Base-by-base conservation (phyloP, 1,140 invertebrate genomes). In the Heterodera schachtii region DNA sequence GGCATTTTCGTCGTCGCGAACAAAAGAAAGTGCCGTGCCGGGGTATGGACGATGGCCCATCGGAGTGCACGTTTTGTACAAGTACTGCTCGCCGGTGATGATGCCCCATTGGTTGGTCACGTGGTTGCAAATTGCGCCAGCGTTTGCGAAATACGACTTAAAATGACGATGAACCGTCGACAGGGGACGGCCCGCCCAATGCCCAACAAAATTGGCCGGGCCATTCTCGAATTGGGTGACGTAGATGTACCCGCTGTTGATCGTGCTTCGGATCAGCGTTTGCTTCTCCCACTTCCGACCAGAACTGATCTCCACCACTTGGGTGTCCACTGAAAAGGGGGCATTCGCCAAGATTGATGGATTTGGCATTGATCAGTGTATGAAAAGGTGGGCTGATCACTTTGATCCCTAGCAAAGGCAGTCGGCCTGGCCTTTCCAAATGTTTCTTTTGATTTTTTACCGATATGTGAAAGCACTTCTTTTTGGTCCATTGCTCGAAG, bases 211-310 rank as follows among this genome's bases (percentile, higher is more conserved):
- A 79, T 89, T 89, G 43, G 89, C 88, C n/a, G 89, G 88, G 78
- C 89, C 88, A 73, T 88, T 89, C 57, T 90, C 88, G 78, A 89
- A 89, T 80, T 89, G 89, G 19, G 88, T 90, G 16, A 89, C 83
- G 82, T 89, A 89, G 70, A 89, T 81, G 73, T 90, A 90, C 11
- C 88, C 88, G 46, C 84, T 86, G 79, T 89, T 90, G 21, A 89
- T 88, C 3, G 88, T 89, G 41, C 85, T 90, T 47, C 88, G 78
- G 52, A 89, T 87, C 47, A 89, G 77, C 43, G 89, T 90, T 78
- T 89, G 87, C 70, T 90, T 90, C 21, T 89, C 86, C 88, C 88
- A 89, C 16, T 79, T 47, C 46, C 81, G 78, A 13, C 88, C 89
- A 57, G 85, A 66, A 52, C 80, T 83, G 57, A 90, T 75, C 71